Evolutionary conservation across 2,888 invertebrate genomes (phyloP).

Genomic region (Nudaria mundana): DNA sequence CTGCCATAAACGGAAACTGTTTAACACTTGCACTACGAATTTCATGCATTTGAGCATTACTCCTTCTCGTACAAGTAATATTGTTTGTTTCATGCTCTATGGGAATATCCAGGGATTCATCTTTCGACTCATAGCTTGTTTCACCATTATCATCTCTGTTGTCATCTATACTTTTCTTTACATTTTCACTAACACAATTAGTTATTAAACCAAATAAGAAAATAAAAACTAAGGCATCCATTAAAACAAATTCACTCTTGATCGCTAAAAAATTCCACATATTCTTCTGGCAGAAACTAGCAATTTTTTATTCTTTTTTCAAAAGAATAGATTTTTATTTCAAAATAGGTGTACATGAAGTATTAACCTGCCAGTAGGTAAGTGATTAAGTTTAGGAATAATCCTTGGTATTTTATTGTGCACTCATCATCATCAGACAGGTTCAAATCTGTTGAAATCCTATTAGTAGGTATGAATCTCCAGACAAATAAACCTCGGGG

Average conservation of each 20-base stretch:
- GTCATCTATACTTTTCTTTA: slow-evolving; percentile 65
- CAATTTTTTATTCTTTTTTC: slow-evolving; percentile 49
- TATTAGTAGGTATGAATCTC: too few species aligned
- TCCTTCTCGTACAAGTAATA: slow-evolving; percentile 55
- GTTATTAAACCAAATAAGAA: slow-evolving; percentile 41
- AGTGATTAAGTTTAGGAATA: too few species aligned
- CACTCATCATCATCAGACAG: too few species aligned
- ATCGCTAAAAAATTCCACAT: slow-evolving; percentile 33
- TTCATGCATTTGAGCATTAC: slow-evolving; percentile 61
- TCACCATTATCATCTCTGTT: slow-evolving; percentile 58
- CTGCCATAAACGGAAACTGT: slow-evolving; percentile 68
- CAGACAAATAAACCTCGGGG: too few species aligned
- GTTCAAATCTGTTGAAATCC: too few species aligned
- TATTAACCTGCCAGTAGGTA: slow-evolving; percentile 24
- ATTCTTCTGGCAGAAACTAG: slow-evolving; percentile 20
- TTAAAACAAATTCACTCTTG: slow-evolving; percentile 37
- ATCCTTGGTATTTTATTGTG: too few species aligned
- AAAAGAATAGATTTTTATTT: slow-evolving; percentile 30
- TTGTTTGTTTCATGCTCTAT: slow-evolving; percentile 46
- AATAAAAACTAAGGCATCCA: slow-evolving; percentile 42
- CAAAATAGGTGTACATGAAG: slow-evolving; percentile 1
- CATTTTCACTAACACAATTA: slow-evolving; percentile 47
- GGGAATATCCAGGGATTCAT: slow-evolving; percentile 59
- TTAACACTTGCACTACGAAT: slow-evolving; percentile 45
- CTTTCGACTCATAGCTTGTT: slow-evolving; percentile 53